A percentile compares a stretch with the other conserved stretches of the same genome.
phyloP scores from a whole-genome alignment of 2,113 vertebrate genomes.

The Micronycteris hirsuta region DNA sequence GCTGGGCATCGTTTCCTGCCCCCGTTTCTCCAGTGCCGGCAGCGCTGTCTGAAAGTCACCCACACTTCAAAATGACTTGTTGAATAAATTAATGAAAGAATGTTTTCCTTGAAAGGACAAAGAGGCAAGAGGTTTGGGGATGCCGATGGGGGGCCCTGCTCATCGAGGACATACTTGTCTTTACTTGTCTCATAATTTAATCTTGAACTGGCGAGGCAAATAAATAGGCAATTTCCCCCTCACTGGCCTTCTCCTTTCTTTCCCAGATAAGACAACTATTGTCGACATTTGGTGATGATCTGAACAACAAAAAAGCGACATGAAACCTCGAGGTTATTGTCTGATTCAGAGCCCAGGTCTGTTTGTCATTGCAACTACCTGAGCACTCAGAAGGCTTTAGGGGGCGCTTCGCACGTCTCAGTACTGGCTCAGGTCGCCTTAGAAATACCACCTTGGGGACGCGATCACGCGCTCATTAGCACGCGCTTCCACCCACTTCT shows the following conservation, averaged over 20 bases:
- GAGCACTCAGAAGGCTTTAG: not conserved
- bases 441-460: not conserved
- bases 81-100: not conserved
- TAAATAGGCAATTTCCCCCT: not conserved
- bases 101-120: not conserved
- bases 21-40: not conserved
- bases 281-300: not conserved
- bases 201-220: not conserved
- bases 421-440: not conserved
- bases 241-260: no score
- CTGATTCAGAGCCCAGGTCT: not conserved
- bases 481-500: not conserved
- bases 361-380: not conserved
- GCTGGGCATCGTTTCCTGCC: not conserved
- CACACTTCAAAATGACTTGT: not conserved
- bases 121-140: not conserved
- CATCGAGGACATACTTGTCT: not conserved
- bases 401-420: not conserved
- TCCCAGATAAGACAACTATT: not conserved
- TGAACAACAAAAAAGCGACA: not conserved
- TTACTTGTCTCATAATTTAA: not conserved
- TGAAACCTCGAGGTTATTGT: not conserved
- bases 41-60: not conserved
- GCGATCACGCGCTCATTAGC: not conserved
- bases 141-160: not conserved